phyloP scores from a whole-genome alignment of 2,113 vertebrate species.

The Cygnus buccinator region DNA sequence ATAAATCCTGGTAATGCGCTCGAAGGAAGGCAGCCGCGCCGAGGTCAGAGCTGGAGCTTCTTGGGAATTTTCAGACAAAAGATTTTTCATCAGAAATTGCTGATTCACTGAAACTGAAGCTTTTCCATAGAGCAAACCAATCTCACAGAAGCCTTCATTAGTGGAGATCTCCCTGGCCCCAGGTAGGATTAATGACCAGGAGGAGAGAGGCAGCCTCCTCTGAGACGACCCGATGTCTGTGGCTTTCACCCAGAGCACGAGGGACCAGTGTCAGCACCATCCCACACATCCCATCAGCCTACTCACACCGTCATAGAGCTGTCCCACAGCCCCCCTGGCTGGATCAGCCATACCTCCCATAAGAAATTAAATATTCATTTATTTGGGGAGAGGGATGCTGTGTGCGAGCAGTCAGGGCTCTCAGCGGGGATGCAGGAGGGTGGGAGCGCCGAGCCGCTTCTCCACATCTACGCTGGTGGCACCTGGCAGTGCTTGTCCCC shows the following conservation, averaged over 20 bases:
- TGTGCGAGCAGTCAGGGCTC: neutral
- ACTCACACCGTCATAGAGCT: fast-evolving
- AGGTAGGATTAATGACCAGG: slow-evolving; percentile 24
- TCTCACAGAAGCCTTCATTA: slow-evolving; percentile 25
- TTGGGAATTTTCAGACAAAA: slow-evolving; percentile 58
- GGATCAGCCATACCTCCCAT: fast-evolving
- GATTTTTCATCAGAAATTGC: slow-evolving; percentile 67
- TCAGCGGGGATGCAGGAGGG: fast-evolving
- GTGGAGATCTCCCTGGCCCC: slow-evolving; percentile 17
- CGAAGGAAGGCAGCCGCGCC: neutral
- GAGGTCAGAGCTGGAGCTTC: slow-evolving; percentile 21
- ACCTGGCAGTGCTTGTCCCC: neutral
- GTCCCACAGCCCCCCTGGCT: neutral
- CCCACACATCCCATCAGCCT: neutral
- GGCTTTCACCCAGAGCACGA: neutral
- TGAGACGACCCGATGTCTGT: neutral
- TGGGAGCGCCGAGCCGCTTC: neutral
- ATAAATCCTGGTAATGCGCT: slow-evolving; percentile 53
- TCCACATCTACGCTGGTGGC: neutral
- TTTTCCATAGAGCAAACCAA: slow-evolving; percentile 44
- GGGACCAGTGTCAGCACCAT: neutral
- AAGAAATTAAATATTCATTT: neutral
- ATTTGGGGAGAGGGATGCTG: neutral
- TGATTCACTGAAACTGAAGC: slow-evolving; percentile 50
- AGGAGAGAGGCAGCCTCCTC: neutral